Evolutionary conservation across 2,888 invertebrate species (phyloP).

Genomic region (Apamea anceps): DNA sequence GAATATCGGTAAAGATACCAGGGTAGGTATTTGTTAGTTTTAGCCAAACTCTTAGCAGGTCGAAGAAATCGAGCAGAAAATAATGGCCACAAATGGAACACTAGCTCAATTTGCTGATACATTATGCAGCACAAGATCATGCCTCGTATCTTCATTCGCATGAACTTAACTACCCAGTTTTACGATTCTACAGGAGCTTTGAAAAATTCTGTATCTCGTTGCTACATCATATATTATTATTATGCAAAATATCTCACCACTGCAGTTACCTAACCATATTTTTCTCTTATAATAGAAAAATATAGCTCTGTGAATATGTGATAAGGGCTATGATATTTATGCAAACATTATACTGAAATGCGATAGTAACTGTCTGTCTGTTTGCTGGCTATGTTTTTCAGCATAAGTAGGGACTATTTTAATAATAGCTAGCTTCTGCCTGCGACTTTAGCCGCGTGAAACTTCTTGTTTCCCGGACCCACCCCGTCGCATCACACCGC

Average conservation of each 20-base stretch:
- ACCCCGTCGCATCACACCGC: no score
- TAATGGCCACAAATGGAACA: constrained; percentile 7
- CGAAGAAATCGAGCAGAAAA: neutral
- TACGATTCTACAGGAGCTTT: constrained; percentile 48
- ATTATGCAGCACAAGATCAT: constrained; percentile 35
- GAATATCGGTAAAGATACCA: neutral
- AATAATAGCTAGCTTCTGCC: neutral
- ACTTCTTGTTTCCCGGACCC: no score
- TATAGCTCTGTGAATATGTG: constrained; percentile 15
- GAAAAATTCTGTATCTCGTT: constrained; percentile 46
- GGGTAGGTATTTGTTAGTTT: neutral
- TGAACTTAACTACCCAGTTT: constrained; percentile 55
- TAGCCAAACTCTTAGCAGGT: neutral
- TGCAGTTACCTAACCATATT: constrained; percentile 41
- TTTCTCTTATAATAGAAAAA: constrained; percentile 18
- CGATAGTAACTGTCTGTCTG: neutral
- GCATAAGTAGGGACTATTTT: neutral
- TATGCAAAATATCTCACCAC: constrained; percentile 51
- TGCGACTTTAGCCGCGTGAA: no score
- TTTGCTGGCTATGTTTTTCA: neutral
- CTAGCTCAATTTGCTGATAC: constrained; percentile 36
- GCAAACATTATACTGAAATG: constrained; percentile 9
- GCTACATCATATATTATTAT: constrained; percentile 46
- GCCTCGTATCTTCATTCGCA: constrained; percentile 31
- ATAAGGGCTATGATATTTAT: constrained; percentile 19